Base-by-base conservation (phyloP, 2,113 vertebrate genomes). In the Apaloderma vittatum region DNA sequence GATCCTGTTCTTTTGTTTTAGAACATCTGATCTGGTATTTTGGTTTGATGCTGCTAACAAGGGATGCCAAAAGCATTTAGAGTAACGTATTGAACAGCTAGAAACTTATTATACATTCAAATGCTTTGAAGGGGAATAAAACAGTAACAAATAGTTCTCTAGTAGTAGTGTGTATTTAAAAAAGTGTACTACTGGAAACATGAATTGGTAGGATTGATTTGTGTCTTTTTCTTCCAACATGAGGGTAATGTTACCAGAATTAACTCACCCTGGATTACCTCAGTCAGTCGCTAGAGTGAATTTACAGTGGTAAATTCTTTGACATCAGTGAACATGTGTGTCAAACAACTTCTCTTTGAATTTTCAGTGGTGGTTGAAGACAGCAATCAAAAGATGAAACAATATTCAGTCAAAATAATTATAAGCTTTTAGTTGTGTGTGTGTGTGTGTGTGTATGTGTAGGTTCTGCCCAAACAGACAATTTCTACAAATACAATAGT, bases 201-300 rank as follows among this genome's bases (percentile, higher is more conserved):
- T 77, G 27, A 66, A 27, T 36, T 55, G 37, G 16, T n/a, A 58
- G 51, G 34, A 20, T 58, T 65, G 72, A 15, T 46, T 77, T 80
- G 14, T 2, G 2, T 5, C 19, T 15, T 72, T 90, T 88, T 55
- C 55, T 6, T 70, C 19, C 43, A 61, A 13, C 23, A 12, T 12
- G 15, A 86, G 58, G 70, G 27, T 59, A 52, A 11, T 1, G 0
- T 77, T 87, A 67, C 43, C 45, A 45, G 68, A 77, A 67, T 81
- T 90, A 71, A 48, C 34, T 96, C 65, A 49, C 84, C 57, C 77
- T 72, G 37, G 26, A 48, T 89, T 93, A 67, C 80, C 89, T 94
- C 32, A 30, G 46, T 66, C 62, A 83, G 59, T 86, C 63, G 32
- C 63, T 81, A 40, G 40, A 40, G 40, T 40, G 40, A 40, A 40